phyloP scores from a whole-genome alignment of 1,140 invertebrate species.

The Drosophila gunungcola region DNA sequence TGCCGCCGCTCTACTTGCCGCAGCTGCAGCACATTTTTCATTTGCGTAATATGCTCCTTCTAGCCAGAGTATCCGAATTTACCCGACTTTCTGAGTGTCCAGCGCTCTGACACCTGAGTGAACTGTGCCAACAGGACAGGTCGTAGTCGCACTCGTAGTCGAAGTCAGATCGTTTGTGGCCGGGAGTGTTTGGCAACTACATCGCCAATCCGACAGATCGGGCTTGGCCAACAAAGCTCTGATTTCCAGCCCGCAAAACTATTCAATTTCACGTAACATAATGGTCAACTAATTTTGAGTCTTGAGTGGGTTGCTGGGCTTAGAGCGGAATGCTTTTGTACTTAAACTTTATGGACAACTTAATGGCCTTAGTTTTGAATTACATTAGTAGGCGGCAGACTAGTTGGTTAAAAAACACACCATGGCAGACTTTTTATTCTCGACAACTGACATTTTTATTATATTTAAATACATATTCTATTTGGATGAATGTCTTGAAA shows the following conservation, averaged over 20 bases:
- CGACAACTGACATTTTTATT: not conserved
- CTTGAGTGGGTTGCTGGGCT: conserved; percentile 10
- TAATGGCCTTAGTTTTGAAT: conserved; percentile 27
- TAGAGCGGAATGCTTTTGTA: conserved; percentile 30
- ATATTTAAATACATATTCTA: not conserved
- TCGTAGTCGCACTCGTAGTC: too few relatives aligned
- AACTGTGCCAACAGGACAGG: conserved; percentile 58
- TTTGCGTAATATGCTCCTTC: conserved; percentile 59
- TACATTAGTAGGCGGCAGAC: not conserved
- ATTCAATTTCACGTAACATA: conserved; percentile 52
- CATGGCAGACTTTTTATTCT: not conserved
- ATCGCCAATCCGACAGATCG: conserved; percentile 14
- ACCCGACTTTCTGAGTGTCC: not conserved
- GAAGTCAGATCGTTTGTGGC: conserved; percentile 39
- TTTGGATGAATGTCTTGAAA: too few relatives aligned
- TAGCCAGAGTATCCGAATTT: conserved; percentile 1
- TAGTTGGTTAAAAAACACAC: not conserved
- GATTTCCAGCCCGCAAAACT: conserved; percentile 6
- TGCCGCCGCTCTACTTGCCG: conserved; percentile 38
- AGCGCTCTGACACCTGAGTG: conserved; percentile 64
- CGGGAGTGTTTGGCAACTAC: conserved; percentile 42
- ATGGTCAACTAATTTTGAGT: conserved; percentile 41
- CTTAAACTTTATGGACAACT: conserved; percentile 21
- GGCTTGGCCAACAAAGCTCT: conserved; percentile 23
- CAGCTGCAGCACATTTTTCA: conserved; percentile 58